Percentiles rank a stretch among this genome's conserved stretches.
Evolutionary conservation across 2,888 invertebrate genomes (phyloP).

Genomic region (Drosophila infuscata): DNA sequence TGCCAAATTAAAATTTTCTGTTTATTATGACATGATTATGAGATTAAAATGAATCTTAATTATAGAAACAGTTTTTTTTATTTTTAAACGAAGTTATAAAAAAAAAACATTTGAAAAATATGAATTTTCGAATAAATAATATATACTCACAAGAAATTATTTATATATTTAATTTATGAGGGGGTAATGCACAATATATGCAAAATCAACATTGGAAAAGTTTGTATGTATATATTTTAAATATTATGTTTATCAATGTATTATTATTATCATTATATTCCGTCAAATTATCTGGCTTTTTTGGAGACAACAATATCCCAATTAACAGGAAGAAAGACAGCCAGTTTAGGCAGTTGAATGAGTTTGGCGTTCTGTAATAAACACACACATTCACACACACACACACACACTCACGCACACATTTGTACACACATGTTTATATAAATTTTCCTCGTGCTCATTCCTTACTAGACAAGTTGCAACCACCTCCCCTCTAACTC

Average conservation of each 20-base stretch:
- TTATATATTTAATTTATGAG: neutral
- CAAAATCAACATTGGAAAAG: neutral
- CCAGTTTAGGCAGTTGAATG: neutral
- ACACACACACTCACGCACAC: neutral
- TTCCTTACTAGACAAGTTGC: neutral
- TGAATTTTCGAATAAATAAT: neutral
- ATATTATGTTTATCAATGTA: neutral
- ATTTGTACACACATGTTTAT: neutral
- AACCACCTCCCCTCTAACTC: neutral
- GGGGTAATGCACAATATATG: neutral
- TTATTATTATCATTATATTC: neutral
- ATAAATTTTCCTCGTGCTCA: neutral
- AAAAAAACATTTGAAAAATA: neutral
- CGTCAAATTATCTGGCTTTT: neutral
- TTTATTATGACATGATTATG: neutral
- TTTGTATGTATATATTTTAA: no score
- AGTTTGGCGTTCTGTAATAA: neutral
- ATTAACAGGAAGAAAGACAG: neutral
- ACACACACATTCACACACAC: neutral
- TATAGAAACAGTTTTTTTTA: neutral
- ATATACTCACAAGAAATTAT: no score
- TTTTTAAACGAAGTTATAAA: neutral
- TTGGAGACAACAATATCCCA: neutral
- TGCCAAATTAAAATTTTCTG: neutral
- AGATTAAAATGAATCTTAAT: neutral